A percentile compares a stretch with the other conserved stretches of the same genome.
These are phyloP conservation scores for Grammomys surdaster DNA, from an alignment of 2,113 vertebrate species.

Conservation along the genomic window DNA sequence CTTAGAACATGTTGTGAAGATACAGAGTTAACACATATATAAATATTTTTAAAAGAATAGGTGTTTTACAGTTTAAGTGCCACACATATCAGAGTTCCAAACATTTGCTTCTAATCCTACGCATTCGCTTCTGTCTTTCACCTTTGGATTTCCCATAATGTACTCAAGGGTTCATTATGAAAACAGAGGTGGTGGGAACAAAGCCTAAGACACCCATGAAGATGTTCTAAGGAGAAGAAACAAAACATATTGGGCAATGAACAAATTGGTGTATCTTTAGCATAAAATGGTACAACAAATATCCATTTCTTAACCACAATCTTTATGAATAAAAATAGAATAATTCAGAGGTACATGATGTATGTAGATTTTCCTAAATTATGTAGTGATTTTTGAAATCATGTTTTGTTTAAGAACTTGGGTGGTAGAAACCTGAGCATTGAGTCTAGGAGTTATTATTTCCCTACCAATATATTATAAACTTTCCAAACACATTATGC, in stretches of 20 bases:
- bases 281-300: background rate
- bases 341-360: background rate
- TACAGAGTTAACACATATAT: background rate
- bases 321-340: background rate
- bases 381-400: background rate
- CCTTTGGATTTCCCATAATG: background rate
- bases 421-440: background rate
- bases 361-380: background rate
- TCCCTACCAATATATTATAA: background rate
- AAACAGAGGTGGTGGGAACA: background rate
- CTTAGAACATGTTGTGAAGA: background rate
- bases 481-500: background rate
- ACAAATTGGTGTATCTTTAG: background rate
- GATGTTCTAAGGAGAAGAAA: background rate
- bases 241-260: background rate
- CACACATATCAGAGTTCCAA: background rate
- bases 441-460: background rate
- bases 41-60: background rate
- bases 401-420: background rate
- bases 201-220: background rate
- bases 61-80: background rate
- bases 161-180: background rate
- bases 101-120: background rate
- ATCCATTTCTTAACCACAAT: background rate
- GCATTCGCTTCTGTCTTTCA: background rate